phyloP scores from a whole-genome alignment of 2,888 invertebrate genomes.

The Polymixis lichenea region DNA sequence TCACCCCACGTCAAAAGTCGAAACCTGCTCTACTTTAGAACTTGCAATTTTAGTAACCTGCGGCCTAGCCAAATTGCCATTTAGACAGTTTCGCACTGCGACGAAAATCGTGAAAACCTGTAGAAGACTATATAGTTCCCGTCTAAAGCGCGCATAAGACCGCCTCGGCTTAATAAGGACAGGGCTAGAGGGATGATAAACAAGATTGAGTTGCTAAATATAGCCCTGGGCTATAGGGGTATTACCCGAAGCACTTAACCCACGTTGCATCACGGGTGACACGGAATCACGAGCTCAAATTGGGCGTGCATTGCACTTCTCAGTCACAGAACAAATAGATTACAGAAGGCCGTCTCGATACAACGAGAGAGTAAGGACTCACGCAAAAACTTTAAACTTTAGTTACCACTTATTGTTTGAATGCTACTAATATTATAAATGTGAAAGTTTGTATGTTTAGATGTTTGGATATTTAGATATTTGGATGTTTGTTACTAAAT shows the following conservation, averaged over 20 bases:
- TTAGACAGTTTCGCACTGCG: not conserved
- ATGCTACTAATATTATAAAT: too few relatives aligned
- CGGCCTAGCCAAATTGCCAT: too few relatives aligned
- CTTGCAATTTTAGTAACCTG: not conserved
- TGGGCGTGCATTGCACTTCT: constrained; percentile 58
- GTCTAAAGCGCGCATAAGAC: not conserved
- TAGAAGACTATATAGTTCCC: too few relatives aligned
- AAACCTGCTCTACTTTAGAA: too few relatives aligned
- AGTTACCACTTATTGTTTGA: too few relatives aligned
- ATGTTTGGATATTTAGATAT: too few relatives aligned
- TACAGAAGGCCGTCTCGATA: constrained; percentile 1
- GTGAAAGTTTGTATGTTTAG: too few relatives aligned
- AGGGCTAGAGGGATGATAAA: not conserved
- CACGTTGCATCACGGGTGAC: constrained; percentile 35
- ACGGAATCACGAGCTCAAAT: constrained; percentile 53
- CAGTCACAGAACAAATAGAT: not conserved
- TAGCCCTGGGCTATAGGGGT: constrained; percentile 9
- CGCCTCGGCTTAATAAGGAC: not conserved
- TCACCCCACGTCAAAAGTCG: too few relatives aligned
- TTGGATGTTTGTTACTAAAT: too few relatives aligned
- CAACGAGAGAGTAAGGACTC: not conserved
- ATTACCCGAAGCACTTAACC: constrained; percentile 26
- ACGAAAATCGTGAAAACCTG: not conserved
- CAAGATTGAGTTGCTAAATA: constrained; percentile 32
- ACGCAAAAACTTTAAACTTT: too few relatives aligned